Base-by-base conservation (phyloP, 23 tunicate genomes). In the Oikopleura dioica region DNA sequence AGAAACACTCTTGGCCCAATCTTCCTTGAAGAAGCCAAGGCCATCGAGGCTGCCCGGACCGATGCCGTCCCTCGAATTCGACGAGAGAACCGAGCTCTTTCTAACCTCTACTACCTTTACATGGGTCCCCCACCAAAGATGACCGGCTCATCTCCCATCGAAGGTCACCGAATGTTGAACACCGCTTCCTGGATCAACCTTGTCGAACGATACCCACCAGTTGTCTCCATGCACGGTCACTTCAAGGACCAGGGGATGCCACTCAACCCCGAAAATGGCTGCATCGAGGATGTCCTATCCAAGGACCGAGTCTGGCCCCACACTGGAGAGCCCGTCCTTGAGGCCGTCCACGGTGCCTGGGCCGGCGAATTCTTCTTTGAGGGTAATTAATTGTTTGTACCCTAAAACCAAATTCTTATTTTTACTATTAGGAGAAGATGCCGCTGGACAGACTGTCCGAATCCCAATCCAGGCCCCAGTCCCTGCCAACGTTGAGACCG, bases 11-110 rank as follows among this genome's bases (percentile, higher is more conserved):
- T 63, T 63, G 33, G 32, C 33, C 72, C 72, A 63, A 28, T 63
- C 26, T 63, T 63, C 72, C 16, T 63, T 5, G 72, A 63, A 63
- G 33, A 23, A 23, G 72, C 4, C 5, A 63, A 63, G 33, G 72
- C 30, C 2, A 24, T 63, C 33, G 72, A 63, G 26, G 72, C 72
- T 28, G 72, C 72, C 33, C 72, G 72, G 26, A 63, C 72, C 33
- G 72, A 63, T 28, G 30, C 16, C 16, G 72, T 63, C 33, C 72
- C 72, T 12, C 29, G 72, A 63, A 28, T 28, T 28, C 29, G 72
- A 63, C 72, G 72, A 63, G 16, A 12, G 30, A 63, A 63, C 72
- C 26, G 16, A 12, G 72, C 33, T 28, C 30, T 28, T 31, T 23
- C 16, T 2, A 28, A 63, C 72, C 5, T 28, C 33, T 31, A 31